phyloP scores from a whole-genome alignment of 2,113 vertebrate species.

The Zapornia atra region DNA sequence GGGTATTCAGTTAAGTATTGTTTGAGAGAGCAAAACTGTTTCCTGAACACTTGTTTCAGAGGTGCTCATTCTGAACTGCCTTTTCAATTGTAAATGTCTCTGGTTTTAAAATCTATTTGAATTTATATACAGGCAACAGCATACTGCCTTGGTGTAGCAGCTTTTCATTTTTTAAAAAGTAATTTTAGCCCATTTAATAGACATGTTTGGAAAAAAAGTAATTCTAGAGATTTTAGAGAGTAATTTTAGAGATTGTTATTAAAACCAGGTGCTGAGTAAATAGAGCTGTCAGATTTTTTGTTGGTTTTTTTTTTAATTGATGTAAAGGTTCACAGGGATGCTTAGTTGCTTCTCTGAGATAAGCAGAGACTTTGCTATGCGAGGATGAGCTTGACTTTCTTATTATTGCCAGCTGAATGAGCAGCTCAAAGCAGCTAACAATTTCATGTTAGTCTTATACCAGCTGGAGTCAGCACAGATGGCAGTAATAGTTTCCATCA shows the following conservation, averaged over 20 bases:
- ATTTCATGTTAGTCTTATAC: slow-evolving; percentile 32
- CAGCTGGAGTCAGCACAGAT: slow-evolving; percentile 35
- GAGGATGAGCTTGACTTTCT: slow-evolving; percentile 14
- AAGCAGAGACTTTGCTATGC: slow-evolving; percentile 24
- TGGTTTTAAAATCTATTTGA: slow-evolving; percentile 4
- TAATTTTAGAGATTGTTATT: neutral
- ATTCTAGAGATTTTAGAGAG: neutral
- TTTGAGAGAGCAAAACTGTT: slow-evolving; percentile 22
- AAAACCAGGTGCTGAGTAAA: neutral
- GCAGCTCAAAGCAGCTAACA: slow-evolving; percentile 39
- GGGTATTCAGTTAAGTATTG: neutral
- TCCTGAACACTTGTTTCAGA: neutral
- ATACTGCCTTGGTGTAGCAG: neutral
- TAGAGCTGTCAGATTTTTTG: neutral
- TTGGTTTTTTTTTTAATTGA: neutral
- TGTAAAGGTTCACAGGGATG: neutral
- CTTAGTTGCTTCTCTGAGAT: neutral
- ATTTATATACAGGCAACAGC: neutral
- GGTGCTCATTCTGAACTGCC: neutral
- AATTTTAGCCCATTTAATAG: slow-evolving; percentile 7
- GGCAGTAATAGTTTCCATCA: neutral
- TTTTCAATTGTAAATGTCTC: neutral
- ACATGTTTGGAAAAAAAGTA: neutral
- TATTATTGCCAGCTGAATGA: slow-evolving; percentile 46
- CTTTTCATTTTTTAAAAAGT: neutral